Base-by-base conservation (phyloP, 2,888 invertebrate genomes). In the Drosophila mimica region DNA sequence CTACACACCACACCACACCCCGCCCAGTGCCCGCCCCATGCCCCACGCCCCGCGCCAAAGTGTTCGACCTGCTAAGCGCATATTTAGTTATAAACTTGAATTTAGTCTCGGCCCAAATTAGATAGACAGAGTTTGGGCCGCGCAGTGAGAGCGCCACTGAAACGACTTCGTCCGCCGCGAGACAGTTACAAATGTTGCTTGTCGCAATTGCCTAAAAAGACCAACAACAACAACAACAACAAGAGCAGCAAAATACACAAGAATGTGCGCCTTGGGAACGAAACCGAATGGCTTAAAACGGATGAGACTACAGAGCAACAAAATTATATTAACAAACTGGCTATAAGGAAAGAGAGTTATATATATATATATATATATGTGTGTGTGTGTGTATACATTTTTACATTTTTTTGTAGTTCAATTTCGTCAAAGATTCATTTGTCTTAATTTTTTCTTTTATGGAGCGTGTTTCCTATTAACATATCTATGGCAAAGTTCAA, bases 81-180 rank as follows among this genome's bases (percentile, higher is more conserved):
- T 86, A 84, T 88, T 85, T 86, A 88, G 84, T 75, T 88, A 82
- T 84, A 84, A 88, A 84, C 84, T 84, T 84, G 84, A 84, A 84
- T 88, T 85, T 81, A 81, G 84, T 76, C 76, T 49, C 81, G 73
- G 82, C 74, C 81, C 84, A 88, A 88, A 88, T 84, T 83, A 85
- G 81, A 67, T 60, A 70, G 56, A 74, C 68, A 48, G 73, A 49
- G 69, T 77, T 34, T 67, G 67, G 62, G 54, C 58, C 43, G 64
- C 59, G 34, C 38, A 61, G 64, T 63, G 52, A 71, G 71, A 73
- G 73, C 52, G 65, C 38, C 63, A 40, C 33, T 36, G 33, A 38
- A 65, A 17, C 63, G 20, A 62, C 33, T 52, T 17, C 28, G 28
- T 36, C 36, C 28, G 30, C 53, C 20, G 13, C 65, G 36, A 51